Percentiles rank a stretch among this genome's conserved stretches.
Evolutionary conservation across 1,140 invertebrate genomes (phyloP).

Genomic region (Diachasmimorpha longicaudata): DNA sequence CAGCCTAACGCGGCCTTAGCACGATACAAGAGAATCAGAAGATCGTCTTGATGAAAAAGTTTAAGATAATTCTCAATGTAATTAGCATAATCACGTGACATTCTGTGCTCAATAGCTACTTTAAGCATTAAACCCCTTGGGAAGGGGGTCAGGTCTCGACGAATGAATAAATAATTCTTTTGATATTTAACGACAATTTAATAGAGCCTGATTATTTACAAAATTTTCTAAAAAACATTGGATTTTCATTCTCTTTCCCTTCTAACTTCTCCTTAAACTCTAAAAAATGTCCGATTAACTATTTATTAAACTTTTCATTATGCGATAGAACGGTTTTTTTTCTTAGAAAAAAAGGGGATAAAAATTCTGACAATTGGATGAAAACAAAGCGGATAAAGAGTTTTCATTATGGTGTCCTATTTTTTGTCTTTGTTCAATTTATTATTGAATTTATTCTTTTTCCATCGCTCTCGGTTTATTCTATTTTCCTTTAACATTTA

Average conservation of each 20-base stretch:
- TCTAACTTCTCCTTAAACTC: constrained; percentile 27
- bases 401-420: background rate
- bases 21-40: constrained; percentile 46
- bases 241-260: constrained; percentile 7
- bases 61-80: background rate
- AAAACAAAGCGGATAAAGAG: background rate
- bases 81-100: background rate
- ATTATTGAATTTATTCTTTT: background rate
- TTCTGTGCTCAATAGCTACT: too few relatives aligned
- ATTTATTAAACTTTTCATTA: constrained; percentile 25
- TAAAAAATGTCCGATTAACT: constrained; percentile 24
- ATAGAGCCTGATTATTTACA: constrained; percentile 41
- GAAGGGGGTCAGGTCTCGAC: background rate
- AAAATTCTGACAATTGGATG: constrained; percentile 5
- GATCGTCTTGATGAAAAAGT: constrained; percentile 9
- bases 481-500: background rate
- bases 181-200: constrained; percentile 40
- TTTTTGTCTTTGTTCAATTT: background rate
- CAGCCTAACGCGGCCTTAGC: constrained; percentile 34
- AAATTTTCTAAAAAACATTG: constrained; percentile 45
- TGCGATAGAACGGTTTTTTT: constrained; percentile 22
- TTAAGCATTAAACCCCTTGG: too few relatives aligned
- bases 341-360: background rate
- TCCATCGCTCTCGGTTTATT: background rate
- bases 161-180: background rate